A percentile compares a stretch with the other conserved stretches of the same genome.
phyloP scores from a whole-genome alignment of 2,888 invertebrate species.

The Drosophila kambysellisi region DNA sequence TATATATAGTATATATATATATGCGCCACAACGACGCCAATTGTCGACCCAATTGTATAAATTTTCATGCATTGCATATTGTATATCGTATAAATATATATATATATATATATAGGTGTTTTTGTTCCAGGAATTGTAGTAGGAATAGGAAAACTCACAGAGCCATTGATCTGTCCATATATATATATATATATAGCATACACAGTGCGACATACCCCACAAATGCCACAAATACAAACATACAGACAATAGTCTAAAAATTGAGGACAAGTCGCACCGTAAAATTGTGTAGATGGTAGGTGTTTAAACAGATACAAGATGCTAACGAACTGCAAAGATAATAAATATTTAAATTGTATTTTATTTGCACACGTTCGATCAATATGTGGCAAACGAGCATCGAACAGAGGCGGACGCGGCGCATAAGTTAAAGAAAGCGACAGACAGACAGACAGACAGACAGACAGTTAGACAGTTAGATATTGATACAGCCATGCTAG shows the following conservation, averaged over 20 bases:
- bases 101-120: not conserved
- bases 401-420: slow-evolving; percentile 11
- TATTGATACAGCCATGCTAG: slow-evolving; percentile 21
- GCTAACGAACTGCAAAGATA: slow-evolving; percentile 82
- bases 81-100: not conserved
- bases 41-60: slow-evolving; percentile 60
- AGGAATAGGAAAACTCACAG: slow-evolving; percentile 10
- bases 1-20: slow-evolving; percentile 1
- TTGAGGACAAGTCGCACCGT: slow-evolving; percentile 50
- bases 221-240: not conserved
- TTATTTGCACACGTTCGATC: slow-evolving; percentile 83
- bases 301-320: slow-evolving; percentile 77
- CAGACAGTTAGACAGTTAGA: not conserved
- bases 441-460: slow-evolving; percentile 1
- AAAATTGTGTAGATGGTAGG: not conserved
- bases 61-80: slow-evolving; percentile 39
- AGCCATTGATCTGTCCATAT: slow-evolving; percentile 1
- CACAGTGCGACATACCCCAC: not conserved
- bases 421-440: slow-evolving; percentile 59
- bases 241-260: slow-evolving; percentile 27
- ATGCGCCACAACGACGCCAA: slow-evolving; percentile 42
- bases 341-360: slow-evolving; percentile 83
- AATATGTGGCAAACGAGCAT: slow-evolving; percentile 69
- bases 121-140: slow-evolving; percentile 36
- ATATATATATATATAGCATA: not conserved